Percentiles rank a stretch among this genome's conserved stretches.
phyloP scores from a whole-genome alignment of 2,888 invertebrate species.

The Ellobium chinense region DNA sequence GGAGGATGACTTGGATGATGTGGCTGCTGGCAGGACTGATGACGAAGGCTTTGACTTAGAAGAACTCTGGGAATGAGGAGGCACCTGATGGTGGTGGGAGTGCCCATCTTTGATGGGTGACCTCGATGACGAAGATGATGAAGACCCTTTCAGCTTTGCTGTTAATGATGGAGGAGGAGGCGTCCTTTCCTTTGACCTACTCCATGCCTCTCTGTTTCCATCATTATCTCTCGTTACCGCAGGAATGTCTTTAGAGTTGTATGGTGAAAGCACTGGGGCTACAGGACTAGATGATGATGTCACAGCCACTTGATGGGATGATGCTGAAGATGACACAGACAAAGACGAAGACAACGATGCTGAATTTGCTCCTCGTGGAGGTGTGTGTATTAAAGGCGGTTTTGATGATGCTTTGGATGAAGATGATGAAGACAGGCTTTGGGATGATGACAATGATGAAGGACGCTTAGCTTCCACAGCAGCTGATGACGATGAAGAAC shows the following conservation, averaged over 20 bases:
- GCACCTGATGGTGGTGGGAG: background rate
- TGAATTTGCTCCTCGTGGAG: background rate
- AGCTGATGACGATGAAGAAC: background rate
- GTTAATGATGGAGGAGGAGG: background rate
- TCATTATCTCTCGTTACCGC: background rate
- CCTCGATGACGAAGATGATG: background rate
- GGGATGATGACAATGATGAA: slow-evolving; percentile 5
- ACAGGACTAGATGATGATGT: slow-evolving; percentile 31
- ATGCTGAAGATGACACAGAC: background rate
- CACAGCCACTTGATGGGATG: background rate
- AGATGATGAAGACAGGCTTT: background rate
- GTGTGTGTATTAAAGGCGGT: background rate
- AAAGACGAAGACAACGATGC: background rate
- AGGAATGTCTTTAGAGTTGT: slow-evolving; percentile 17
- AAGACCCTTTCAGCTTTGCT: background rate
- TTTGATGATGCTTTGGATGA: background rate
- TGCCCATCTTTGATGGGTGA: slow-evolving; percentile 2
- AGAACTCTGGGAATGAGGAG: slow-evolving; percentile 1
- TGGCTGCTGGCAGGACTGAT: too few species aligned
- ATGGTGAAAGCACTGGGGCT: background rate
- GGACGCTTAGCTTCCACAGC: background rate
- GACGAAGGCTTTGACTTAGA: background rate
- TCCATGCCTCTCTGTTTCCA: background rate
- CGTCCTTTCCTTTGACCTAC: background rate
- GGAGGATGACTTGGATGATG: background rate